Evolutionary conservation across 2,113 vertebrate species (phyloP), one percentile per base, ranked within the genome.

Genomic region (Ibidorhyncha struthersii): DNA sequence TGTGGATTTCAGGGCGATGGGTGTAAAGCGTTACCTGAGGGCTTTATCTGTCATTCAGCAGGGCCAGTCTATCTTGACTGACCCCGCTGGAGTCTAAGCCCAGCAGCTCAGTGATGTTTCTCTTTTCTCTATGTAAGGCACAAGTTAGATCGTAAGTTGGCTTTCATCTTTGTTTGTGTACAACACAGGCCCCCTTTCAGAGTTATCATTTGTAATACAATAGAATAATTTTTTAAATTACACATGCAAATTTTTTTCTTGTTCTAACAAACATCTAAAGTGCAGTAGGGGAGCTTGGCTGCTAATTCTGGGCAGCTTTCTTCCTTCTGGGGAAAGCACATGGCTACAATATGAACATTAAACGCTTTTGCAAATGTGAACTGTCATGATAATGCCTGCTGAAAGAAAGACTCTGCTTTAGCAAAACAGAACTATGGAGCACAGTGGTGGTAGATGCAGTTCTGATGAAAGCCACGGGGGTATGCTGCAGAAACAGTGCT

Each of bases 21-120:
- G 97, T 17, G 98, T 99, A 93, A 99, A 98, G 77, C 99, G 98
- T 81, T 99, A 98, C 87, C 98, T 98, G 5, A 99, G 96, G 25
- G 98, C 98, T 61, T 96, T 98, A 5, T 99, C 98, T 70, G 97
- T 81, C 47, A 98, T 89, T 72, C 89, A 41, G 14, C 41, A 41
- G 13, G 41, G 41, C 13, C 41, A 41, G 41, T 41, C 41, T 41
- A 14, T 41, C 41, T 41, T 97, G 93, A n/a, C 71, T 73, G n/a
- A 86, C 91, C 7, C 43, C 55, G 4, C 90, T 94, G 2, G 95
- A 91, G 8, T 96, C 89, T 34, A 86, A 90, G 53, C 62, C 65
- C 23, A 66, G 89, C 19, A 74, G 90, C 45, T 97, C 95, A 26
- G 59, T 49, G 41, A 65, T 47, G 11, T 49, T 78, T 76, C 36